Evolutionary conservation across 2,888 invertebrate species (phyloP), one percentile per base, ranked within the genome.

Genomic region (Catocala sponsa): DNA sequence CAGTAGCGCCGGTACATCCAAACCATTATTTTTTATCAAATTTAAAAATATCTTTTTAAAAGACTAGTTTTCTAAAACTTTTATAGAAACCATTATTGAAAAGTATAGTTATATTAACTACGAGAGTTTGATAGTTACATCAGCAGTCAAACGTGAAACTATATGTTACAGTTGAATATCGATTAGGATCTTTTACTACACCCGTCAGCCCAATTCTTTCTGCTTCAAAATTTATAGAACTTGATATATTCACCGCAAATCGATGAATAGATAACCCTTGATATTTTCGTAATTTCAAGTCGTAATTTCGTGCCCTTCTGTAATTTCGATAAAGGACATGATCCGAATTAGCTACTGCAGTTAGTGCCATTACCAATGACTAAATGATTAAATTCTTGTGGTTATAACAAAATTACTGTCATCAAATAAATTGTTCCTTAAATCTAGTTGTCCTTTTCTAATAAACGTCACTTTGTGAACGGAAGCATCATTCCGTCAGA

Each of bases 101-200:
- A 38, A 6, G 9, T 38, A 38, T 38, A 38, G 35, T 9, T 6
- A 25, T 25, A 25, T 25, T 9, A 38, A 38, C 74, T 70, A 38
- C 12, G 52, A 66, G 58, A 55, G 65, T 62, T 50, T 71, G 66
- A 80, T 75, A 68, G 59, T 72, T 68, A 66, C 63, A 58, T 88
- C 86, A 81, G 57, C 85, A 84, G 65, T 81, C 89, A 76, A 65
- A 83, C 91, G 91, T 91, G 83, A 87, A 92, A 91, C 74, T 65
- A 73, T 79, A 84, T 76, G 74, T 63, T 78, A 89, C 91, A 86
- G 76, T 76, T 79, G 76, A 80, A 78, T 83, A 85, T 85, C 87
- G 94, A 94, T 93, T 91, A 90, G 70, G 78, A 91, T 91, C 91
- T 83, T 83, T 91, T 86, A 89, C 88, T 86, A 89, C 89, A 86